phyloP scores from a whole-genome alignment of 2,888 invertebrate species.

The Orthosia gracilis region DNA sequence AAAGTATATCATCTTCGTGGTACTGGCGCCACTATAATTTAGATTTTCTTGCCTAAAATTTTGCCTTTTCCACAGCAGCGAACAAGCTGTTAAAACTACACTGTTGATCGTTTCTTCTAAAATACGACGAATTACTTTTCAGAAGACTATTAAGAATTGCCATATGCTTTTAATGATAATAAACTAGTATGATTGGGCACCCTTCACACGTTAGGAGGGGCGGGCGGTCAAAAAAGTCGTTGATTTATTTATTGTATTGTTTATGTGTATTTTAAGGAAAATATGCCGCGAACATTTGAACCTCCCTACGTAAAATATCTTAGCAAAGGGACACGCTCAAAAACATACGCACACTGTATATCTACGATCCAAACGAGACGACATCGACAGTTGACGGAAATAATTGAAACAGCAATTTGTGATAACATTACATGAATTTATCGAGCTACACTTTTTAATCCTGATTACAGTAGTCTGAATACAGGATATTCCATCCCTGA shows the following conservation, averaged over 20 bases:
- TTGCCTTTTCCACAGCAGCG: too few relatives aligned
- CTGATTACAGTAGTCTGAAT: not conserved
- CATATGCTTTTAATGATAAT: not conserved
- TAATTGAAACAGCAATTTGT: constrained; percentile 5
- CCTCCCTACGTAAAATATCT: not conserved
- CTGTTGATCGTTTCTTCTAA: too few relatives aligned
- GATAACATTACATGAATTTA: constrained; percentile 16
- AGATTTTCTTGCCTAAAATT: too few relatives aligned
- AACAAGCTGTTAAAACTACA: too few relatives aligned
- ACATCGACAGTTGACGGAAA: not conserved
- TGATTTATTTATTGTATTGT: too few relatives aligned
- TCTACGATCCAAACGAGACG: not conserved
- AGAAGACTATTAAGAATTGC: not conserved
- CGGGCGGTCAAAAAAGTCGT: too few relatives aligned
- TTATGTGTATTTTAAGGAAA: too few relatives aligned
- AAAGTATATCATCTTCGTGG: too few relatives aligned
- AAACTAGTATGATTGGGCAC: not conserved
- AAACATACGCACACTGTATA: not conserved
- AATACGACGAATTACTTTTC: not conserved
- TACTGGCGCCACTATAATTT: too few relatives aligned
- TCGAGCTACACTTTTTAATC: not conserved
- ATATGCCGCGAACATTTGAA: too few relatives aligned
- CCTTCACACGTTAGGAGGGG: not conserved
- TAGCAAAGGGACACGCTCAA: not conserved
- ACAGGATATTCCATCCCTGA: not conserved